Conservation (phyloP, 2,113 vertebrate genomes). For the Podocnemis expansa region DNA sequence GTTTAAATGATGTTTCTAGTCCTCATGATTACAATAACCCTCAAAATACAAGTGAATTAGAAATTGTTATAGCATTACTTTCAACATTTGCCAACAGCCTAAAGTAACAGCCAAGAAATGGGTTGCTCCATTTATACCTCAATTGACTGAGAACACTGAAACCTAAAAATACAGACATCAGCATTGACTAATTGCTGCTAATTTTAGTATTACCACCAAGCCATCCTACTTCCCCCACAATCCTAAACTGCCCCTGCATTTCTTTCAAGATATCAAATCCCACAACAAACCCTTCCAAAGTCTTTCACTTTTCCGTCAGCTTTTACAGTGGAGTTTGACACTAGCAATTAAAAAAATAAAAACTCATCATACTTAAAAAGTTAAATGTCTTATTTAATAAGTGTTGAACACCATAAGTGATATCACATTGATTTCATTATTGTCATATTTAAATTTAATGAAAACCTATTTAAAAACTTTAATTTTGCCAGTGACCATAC, state of each 20-base stretch:
- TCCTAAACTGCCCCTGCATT: neutral
- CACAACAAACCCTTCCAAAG: too few species aligned
- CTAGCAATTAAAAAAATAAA: neutral
- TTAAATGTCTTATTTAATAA: neutral
- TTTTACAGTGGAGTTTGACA: accelerated
- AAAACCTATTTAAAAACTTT: neutral
- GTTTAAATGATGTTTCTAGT: slow-evolving; percentile 18
- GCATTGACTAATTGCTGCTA: too few species aligned
- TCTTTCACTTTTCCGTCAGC: too few species aligned
- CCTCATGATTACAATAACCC: neutral
- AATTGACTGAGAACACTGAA: too few species aligned
- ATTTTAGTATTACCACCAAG: too few species aligned
- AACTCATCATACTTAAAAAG: neutral
- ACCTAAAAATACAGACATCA: too few species aligned
- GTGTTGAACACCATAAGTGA: too few species aligned
- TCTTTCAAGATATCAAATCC: neutral
- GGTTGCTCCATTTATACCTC: too few species aligned
- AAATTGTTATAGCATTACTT: neutral
- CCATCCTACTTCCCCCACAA: neutral
- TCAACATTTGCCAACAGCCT: neutral
- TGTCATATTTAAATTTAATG: too few species aligned
- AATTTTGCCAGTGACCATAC: neutral
- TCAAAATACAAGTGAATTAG: neutral
- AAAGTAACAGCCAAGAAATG: neutral
- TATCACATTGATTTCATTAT: too few species aligned